Evolutionary conservation across 2,113 vertebrate genomes (phyloP), one percentile per base, ranked within the genome.

Genomic region (Petroica traversi): DNA sequence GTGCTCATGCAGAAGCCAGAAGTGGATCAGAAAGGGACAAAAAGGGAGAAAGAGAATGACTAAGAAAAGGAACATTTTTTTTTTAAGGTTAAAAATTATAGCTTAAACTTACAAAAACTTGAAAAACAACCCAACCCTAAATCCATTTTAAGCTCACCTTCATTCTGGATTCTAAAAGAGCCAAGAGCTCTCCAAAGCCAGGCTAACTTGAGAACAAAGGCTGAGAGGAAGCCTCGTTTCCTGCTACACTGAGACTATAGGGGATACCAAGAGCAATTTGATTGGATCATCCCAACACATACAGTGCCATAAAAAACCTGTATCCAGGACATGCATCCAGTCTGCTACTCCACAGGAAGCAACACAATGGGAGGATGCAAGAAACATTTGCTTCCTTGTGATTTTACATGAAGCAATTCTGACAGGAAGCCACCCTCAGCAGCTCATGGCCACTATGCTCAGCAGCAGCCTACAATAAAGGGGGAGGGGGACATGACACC

Each of bases 61-160:
- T 43, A 19, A n/a, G 29, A 43, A 86, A 89, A 41, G 3, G 1
- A 49, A 24, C 2, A 0, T 17, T 78, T 11, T 61, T 10, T 20
- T 20, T 16, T 36, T 52, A 82, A 61, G 2, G 14, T 22, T 59
- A 22, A 3, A 40, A 64, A 12, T 23, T 33, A 71, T 1, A 68
- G 7, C 40, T 34, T 88, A 80, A 88, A 84, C 29, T 6, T 40
- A 40, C 2, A 61, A 41, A 46, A 43, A 12, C 11, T 22, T 52
- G n/a, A 3, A 33, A 46, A 55, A 45, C 8, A 84, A 80, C 25
- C 38, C 28, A 84, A 77, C 8, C 26, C 54, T 18, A 92, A 31
- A 85, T 34, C 49, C 34, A 75, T 41, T 91, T 96, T 73, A 91
- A 83, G 93, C 97, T 97, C 93, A 98, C 98, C 98, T 98, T 98